phyloP scores from a whole-genome alignment of 2,113 vertebrate genomes.

The Excalfactoria chinensis region DNA sequence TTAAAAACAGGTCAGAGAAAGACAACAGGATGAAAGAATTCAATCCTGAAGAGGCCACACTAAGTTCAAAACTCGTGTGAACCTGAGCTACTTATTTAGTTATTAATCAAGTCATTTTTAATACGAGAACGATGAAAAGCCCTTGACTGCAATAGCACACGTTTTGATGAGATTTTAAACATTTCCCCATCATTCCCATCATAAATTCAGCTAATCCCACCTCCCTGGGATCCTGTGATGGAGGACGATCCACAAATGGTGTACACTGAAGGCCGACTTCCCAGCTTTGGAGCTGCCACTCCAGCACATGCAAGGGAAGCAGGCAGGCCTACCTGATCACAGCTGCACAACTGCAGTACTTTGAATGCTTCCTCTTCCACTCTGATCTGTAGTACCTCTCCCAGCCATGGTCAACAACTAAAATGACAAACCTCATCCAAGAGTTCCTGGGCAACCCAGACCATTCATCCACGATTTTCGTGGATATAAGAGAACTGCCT shows the following conservation, averaged over 20 bases:
- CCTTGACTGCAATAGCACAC: neutral
- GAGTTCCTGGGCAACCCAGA: neutral
- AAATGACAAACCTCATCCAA: neutral
- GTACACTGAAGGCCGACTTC: too few relatives aligned
- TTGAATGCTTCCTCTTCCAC: neutral
- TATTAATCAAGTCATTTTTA: neutral
- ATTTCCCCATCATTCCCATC: neutral
- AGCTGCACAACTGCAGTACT: neutral
- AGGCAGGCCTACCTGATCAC: neutral
- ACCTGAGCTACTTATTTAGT: neutral
- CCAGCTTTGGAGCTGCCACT: neutral
- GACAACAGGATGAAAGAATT: neutral
- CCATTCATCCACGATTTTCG: neutral
- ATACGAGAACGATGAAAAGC: neutral
- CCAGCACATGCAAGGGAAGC: accelerated
- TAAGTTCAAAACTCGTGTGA: neutral
- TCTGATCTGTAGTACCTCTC: neutral
- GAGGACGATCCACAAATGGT: too few relatives aligned
- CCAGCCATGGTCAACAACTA: neutral
- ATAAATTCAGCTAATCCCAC: neutral
- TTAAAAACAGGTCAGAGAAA: neutral
- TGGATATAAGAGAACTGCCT: neutral
- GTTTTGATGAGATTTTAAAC: neutral
- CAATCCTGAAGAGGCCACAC: neutral
- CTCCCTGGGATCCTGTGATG: neutral